Evolutionary conservation across 2,888 invertebrate genomes (phyloP).

Genomic region (Pyrgus malvae): DNA sequence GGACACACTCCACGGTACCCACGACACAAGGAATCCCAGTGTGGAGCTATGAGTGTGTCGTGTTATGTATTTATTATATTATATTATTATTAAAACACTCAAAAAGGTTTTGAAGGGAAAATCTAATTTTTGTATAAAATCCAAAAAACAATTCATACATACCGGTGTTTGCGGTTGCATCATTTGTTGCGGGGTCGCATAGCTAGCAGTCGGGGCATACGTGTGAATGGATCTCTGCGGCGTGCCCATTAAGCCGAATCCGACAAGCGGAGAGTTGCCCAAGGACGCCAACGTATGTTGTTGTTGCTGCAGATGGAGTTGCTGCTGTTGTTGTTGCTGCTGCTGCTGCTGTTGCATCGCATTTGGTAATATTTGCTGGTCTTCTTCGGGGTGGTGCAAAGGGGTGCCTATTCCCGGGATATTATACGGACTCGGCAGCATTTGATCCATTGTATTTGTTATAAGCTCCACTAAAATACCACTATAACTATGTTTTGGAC

Average conservation of each 20-base stretch:
- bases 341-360: constrained; percentile 90
- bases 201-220: constrained; percentile 89
- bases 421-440: constrained; percentile 94
- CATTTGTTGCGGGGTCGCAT: constrained; percentile 90
- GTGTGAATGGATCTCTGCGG: constrained; percentile 89
- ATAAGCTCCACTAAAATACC: no score
- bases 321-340: constrained; percentile 86
- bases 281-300: constrained; percentile 81
- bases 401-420: constrained; percentile 96
- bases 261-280: constrained; percentile 83
- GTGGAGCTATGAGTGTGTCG: no score
- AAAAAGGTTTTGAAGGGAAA: no score
- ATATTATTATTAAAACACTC: no score
- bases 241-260: constrained; percentile 83
- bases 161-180: constrained; percentile 96
- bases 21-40: no score
- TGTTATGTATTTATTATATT: no score
- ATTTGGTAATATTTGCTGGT: constrained; percentile 93
- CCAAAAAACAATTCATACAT: constrained; percentile 38
- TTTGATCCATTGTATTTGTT: constrained; percentile 94
- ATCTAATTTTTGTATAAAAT: no score
- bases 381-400: constrained; percentile 94
- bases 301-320: constrained; percentile 68
- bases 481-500: no score
- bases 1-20: no score